These are phyloP conservation scores for Porites lutea DNA, from an alignment of 64 coral and sea anemone genomes.

Conservation along the genomic window DNA sequence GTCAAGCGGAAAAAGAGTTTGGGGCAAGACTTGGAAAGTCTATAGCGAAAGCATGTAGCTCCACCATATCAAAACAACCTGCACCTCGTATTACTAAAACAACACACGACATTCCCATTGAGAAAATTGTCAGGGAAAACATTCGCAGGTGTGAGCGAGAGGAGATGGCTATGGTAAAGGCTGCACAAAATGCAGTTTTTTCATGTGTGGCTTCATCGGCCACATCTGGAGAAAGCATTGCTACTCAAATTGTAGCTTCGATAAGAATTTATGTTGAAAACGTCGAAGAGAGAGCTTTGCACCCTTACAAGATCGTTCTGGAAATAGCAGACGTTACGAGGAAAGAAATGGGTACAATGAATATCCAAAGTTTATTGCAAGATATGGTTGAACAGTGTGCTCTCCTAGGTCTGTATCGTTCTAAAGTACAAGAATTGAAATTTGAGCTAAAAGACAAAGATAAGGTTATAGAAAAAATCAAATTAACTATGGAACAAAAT, in stretches of 20 bases:
- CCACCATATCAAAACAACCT: slow-evolving; percentile 6
- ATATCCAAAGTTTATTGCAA: slow-evolving; percentile 27
- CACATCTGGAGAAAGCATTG: not conserved
- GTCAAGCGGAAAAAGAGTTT: slow-evolving; percentile 28
- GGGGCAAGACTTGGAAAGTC: slow-evolving; percentile 27
- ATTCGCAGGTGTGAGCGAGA: slow-evolving; percentile 8
- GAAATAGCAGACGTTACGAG: slow-evolving; percentile 8
- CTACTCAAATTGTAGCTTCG: slow-evolving; percentile 26
- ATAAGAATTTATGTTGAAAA: slow-evolving; percentile 7
- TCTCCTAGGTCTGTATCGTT: slow-evolving; percentile 2
- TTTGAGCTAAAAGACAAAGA: slow-evolving; percentile 5
- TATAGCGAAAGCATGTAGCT: slow-evolving; percentile 30
- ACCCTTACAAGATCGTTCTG: slow-evolving; percentile 17
- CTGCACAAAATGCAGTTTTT: slow-evolving; percentile 9
- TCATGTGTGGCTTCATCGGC: slow-evolving; percentile 2
- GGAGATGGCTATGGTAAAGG: slow-evolving; percentile 32
- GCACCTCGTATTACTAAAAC: slow-evolving; percentile 15
- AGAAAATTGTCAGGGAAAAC: slow-evolving; percentile 39
- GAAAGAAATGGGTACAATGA: slow-evolving; percentile 22
- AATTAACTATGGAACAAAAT: slow-evolving; percentile 5
- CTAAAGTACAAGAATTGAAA: slow-evolving; percentile 16
- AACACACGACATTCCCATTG: not conserved
- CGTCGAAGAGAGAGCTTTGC: slow-evolving; percentile 3
- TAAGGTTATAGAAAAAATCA: not conserved
- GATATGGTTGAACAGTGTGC: slow-evolving; percentile 6